A percentile compares a stretch with the other conserved stretches of the same genome.
These are phyloP conservation scores for Mormyrops attenuatus DNA, from an alignment of 2,797 vertebrate species.

Conservation along the genomic window DNA sequence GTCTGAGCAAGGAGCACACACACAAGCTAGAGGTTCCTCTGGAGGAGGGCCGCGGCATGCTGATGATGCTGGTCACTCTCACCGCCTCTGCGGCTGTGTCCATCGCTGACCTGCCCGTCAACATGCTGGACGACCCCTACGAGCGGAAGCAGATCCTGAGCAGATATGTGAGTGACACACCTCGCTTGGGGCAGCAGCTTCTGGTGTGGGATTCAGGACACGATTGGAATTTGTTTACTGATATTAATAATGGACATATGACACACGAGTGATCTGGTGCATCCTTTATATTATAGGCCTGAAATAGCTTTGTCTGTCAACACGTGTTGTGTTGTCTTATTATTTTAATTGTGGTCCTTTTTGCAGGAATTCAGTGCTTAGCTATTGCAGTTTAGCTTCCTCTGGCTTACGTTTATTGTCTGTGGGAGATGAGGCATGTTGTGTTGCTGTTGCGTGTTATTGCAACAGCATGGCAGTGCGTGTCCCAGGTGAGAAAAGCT, in stretches of 20 bases:
- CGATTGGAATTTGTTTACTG: not conserved
- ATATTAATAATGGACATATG: not conserved
- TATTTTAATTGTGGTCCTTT: not conserved
- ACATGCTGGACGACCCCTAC: slow-evolving; percentile 78
- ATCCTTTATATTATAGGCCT: not conserved
- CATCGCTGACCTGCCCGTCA: slow-evolving; percentile 83
- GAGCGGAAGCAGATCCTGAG: slow-evolving; percentile 79
- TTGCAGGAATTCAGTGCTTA: not conserved
- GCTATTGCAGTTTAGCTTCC: not conserved
- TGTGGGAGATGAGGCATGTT: not conserved
- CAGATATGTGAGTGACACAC: slow-evolving; percentile 79
- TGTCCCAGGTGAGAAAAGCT: not conserved
- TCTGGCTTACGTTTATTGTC: not conserved
- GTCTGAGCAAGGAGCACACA: slow-evolving; percentile 83
- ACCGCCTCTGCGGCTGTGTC: slow-evolving; percentile 85
- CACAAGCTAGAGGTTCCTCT: slow-evolving; percentile 82
- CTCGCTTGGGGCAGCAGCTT: not conserved
- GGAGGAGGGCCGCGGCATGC: slow-evolving; percentile 80
- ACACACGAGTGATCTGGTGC: not conserved
- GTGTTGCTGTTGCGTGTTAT: not conserved
- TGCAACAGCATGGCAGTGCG: not conserved
- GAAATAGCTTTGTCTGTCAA: not conserved
- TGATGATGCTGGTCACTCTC: slow-evolving; percentile 88
- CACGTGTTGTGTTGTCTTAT: not conserved
- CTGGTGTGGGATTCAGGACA: not conserved